A percentile compares a stretch with the other conserved stretches of the same genome.
These are phyloP conservation scores for Ictalurus punctatus DNA, from an alignment of 2,113 vertebrate species.

Conservation along the genomic window DNA sequence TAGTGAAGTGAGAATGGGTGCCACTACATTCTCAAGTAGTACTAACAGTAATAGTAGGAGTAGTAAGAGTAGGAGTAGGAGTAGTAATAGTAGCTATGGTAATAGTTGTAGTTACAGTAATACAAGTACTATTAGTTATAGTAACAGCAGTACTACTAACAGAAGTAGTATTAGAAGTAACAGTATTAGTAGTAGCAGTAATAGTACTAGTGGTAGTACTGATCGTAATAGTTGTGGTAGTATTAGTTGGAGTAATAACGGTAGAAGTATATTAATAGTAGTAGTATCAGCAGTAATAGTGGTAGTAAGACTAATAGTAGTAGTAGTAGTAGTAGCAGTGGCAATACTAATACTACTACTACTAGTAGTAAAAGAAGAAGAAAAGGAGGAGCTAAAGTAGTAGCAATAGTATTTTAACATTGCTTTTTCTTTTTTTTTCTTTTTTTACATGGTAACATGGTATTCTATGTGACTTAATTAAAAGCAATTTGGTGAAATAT, in stretches of 20 bases:
- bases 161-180: not conserved
- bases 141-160: not conserved
- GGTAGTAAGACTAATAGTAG: not conserved
- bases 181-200: not conserved
- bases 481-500: not conserved
- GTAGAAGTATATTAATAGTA: not conserved
- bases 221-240: not conserved
- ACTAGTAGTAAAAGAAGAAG: not conserved
- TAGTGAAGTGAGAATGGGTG: not conserved
- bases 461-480: not conserved
- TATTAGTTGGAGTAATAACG: not conserved
- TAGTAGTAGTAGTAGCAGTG: not conserved
- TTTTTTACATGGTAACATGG: not conserved
- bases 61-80: not conserved
- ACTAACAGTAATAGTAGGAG: not conserved
- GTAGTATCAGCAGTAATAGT: not conserved
- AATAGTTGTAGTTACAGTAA: not conserved
- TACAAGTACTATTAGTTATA: not conserved
- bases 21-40: not conserved
- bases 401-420: not conserved
- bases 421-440: no score
- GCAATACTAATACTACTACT: not conserved
- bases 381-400: not conserved
- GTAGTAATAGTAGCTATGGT: not conserved
- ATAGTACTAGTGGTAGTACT: not conserved